Evolutionary conservation across 2,113 vertebrate genomes (phyloP).

Genomic region (Corvus hawaiiensis): DNA sequence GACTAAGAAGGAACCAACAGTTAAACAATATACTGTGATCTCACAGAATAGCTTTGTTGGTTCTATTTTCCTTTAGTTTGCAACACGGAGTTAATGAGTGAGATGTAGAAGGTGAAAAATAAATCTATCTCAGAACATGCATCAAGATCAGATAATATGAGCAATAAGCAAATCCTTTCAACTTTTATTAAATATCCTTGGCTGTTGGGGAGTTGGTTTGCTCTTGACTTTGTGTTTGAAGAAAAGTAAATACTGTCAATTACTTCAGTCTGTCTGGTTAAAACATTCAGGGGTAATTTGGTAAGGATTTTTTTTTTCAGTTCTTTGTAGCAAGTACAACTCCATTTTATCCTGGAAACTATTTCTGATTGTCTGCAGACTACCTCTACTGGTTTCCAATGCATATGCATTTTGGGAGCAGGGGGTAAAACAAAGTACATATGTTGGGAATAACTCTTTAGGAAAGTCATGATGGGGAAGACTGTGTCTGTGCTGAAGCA

Average conservation of each 20-base stretch:
- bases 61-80: background rate
- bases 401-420: background rate
- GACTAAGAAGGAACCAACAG: background rate
- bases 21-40: background rate
- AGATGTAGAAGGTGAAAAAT: background rate
- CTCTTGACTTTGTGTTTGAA: background rate
- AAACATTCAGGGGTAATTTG: background rate
- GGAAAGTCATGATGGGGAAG: rapidly evolving
- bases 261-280: background rate
- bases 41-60: background rate
- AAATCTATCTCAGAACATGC: background rate
- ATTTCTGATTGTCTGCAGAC: background rate
- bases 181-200: background rate
- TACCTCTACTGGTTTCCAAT: background rate
- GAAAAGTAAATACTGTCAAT: background rate
- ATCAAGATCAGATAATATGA: background rate
- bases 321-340: background rate
- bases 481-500: background rate
- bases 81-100: background rate
- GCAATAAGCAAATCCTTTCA: background rate
- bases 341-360: background rate
- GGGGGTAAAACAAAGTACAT: background rate
- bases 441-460: background rate
- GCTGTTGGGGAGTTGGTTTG: background rate
- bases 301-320: background rate